phyloP scores from a whole-genome alignment of 1,140 invertebrate species.

The Arctopsyche grandis region DNA sequence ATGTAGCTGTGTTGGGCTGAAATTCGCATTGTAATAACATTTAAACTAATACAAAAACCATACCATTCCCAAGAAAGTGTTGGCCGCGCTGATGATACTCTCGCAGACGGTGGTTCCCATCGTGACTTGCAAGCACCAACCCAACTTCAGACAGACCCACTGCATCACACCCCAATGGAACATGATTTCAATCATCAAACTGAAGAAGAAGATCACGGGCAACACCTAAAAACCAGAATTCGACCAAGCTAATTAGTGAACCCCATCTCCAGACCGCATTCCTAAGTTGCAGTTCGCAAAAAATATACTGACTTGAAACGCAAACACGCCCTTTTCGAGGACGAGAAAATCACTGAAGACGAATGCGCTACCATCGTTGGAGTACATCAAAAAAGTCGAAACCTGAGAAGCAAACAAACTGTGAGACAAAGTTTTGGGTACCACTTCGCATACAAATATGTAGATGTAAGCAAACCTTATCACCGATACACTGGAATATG shows the following conservation, averaged over 20 bases:
- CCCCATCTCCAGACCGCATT: neutral
- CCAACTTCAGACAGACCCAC: conserved; percentile 84
- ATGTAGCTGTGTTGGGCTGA: too few relatives aligned
- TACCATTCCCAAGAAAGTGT: conserved; percentile 92
- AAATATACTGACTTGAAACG: conserved; percentile 77
- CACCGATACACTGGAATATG: conserved; percentile 83
- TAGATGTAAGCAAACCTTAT: too few relatives aligned
- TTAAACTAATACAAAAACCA: too few relatives aligned
- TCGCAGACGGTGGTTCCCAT: conserved; percentile 92
- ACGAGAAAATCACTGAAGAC: conserved; percentile 83
- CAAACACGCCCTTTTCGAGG: conserved; percentile 72
- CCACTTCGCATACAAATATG: too few relatives aligned
- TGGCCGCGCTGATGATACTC: conserved; percentile 89
- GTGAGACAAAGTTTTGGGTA: neutral
- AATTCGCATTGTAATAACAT: too few relatives aligned
- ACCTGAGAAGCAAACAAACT: conserved; percentile 60
- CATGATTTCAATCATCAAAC: conserved; percentile 86
- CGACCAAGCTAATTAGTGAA: conserved; percentile 2
- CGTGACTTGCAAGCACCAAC: conserved; percentile 76
- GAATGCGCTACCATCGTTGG: conserved; percentile 82
- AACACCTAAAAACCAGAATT: conserved; percentile 71
- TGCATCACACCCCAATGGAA: conserved; percentile 92
- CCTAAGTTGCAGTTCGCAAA: neutral
- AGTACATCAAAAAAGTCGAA: conserved; percentile 81
- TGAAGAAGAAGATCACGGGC: conserved; percentile 91